Percentiles rank a stretch among this genome's conserved stretches.
phyloP scores from a whole-genome alignment of 2,888 invertebrate genomes.

The Ornithoptera priamus region DNA sequence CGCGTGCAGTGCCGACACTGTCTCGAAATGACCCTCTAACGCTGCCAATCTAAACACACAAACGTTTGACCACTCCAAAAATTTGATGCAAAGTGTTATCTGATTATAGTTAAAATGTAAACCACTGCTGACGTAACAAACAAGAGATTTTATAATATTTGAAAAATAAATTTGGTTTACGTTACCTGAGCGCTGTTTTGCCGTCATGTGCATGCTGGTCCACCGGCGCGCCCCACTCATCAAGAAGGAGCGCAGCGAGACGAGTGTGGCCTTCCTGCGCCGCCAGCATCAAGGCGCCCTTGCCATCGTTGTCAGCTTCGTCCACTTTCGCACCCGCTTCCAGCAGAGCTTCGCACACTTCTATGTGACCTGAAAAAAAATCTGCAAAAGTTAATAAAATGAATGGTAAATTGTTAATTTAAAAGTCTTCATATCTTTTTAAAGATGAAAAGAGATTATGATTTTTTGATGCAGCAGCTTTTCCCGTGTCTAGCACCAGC shows the following conservation, averaged over 20 bases:
- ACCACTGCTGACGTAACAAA: no score
- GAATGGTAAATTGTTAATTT: no score
- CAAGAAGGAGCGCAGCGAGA: conserved; percentile 83
- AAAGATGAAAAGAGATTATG: no score
- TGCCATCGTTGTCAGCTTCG: conserved; percentile 95
- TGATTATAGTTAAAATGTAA: no score
- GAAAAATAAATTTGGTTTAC: no score
- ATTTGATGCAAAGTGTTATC: no score
- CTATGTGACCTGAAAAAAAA: conserved; percentile 83
- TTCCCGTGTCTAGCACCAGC: no score
- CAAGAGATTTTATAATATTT: no score
- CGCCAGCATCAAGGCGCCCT: conserved; percentile 91
- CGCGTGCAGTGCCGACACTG: conserved; percentile 84
- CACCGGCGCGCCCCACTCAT: conserved; percentile 88
- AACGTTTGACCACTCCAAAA: no score
- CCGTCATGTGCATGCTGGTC: conserved; percentile 95
- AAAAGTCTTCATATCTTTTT: no score
- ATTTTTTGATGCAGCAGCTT: no score
- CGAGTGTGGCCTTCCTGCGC: conserved; percentile 90
- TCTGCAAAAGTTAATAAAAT: no score
- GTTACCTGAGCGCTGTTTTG: conserved; percentile 88
- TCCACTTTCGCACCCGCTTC: conserved; percentile 94
- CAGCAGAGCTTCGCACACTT: conserved; percentile 89
- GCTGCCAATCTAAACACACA: conserved; percentile 83
- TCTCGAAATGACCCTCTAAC: conserved; percentile 90